A percentile compares a stretch with the other conserved stretches of the same genome.
Evolutionary conservation across 2,797 vertebrate genomes (phyloP).

Genomic region (Lagocephalus sceleratus): DNA sequence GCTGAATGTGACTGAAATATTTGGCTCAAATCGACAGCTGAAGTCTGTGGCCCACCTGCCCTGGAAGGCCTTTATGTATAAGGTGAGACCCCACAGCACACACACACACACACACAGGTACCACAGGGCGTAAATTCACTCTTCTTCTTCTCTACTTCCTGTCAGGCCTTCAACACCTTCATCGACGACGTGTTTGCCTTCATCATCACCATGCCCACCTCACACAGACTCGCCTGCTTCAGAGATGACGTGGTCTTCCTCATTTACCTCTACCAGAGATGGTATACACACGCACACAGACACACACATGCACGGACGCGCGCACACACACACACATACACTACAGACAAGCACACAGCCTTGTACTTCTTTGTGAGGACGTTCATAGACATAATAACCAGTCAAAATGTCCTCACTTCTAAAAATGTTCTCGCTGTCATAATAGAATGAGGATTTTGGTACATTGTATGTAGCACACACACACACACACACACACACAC

Average conservation of each 20-base stretch:
- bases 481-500: not conserved
- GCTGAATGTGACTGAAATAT: not conserved
- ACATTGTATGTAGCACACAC: too few species aligned
- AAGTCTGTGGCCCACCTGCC: conserved; percentile 98
- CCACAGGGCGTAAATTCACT: not conserved
- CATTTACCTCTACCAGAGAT: conserved; percentile 98
- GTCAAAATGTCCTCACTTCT: too few species aligned
- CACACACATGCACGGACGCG: too few species aligned
- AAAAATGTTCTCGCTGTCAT: too few species aligned
- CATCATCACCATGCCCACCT: conserved; percentile 99
- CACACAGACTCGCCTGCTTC: conserved; percentile 97
- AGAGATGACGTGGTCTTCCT: conserved; percentile 96
- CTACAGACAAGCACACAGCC: too few species aligned
- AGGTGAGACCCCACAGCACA: conserved; percentile 72
- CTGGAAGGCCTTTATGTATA: conserved; percentile 98
- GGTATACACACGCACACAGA: conserved; percentile 71
- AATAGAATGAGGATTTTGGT: too few species aligned
- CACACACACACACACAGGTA: not conserved
- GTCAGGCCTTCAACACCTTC: conserved; percentile 97
- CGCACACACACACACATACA: not conserved
- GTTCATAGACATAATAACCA: too few species aligned
- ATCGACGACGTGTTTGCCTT: conserved; percentile 99
- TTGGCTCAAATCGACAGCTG: conserved; percentile 73
- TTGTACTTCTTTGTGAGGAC: too few species aligned
- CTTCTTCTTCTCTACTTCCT: conserved; percentile 2